These are phyloP conservation scores for Leptinotarsa defecta DNA, from an alignment of 1,140 invertebrate species.

Conservation along the genomic window DNA sequence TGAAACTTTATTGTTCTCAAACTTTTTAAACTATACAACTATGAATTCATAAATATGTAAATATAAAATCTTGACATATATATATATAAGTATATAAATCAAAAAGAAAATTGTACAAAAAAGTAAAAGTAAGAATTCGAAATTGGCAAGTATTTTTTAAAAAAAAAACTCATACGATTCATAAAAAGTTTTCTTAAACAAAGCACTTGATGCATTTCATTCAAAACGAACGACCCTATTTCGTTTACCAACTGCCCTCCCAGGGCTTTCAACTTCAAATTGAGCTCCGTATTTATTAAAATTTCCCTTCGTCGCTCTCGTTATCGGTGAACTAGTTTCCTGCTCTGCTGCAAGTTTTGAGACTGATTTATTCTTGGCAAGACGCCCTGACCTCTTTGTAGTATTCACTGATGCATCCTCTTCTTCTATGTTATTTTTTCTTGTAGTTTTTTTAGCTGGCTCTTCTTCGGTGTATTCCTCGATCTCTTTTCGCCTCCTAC, in stretches of 20 bases:
- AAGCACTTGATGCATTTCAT: neutral
- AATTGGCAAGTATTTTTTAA: neutral
- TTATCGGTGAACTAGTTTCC: neutral
- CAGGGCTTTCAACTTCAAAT: neutral
- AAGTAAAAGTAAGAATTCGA: neutral
- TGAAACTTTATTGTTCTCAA: conserved; percentile 6
- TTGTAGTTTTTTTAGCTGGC: neutral
- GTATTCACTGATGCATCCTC: neutral
- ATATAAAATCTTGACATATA: conserved; percentile 4
- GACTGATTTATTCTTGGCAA: neutral
- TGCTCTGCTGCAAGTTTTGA: neutral
- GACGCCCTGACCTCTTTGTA: neutral
- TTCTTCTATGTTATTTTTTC: neutral
- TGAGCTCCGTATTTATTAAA: conserved; percentile 4
- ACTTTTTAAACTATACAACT: neutral
- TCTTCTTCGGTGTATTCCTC: neutral
- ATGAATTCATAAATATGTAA: neutral
- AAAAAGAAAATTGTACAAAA: conserved; percentile 6
- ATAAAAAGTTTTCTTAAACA: neutral
- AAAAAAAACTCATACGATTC: neutral
- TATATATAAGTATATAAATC: neutral
- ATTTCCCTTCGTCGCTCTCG: neutral
- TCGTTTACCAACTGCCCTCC: neutral
- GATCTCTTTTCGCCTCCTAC: neutral
- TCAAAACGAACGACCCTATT: neutral